Conservation (phyloP, 1,140 invertebrate genomes). For the Leptinotarsa texana region DNA sequence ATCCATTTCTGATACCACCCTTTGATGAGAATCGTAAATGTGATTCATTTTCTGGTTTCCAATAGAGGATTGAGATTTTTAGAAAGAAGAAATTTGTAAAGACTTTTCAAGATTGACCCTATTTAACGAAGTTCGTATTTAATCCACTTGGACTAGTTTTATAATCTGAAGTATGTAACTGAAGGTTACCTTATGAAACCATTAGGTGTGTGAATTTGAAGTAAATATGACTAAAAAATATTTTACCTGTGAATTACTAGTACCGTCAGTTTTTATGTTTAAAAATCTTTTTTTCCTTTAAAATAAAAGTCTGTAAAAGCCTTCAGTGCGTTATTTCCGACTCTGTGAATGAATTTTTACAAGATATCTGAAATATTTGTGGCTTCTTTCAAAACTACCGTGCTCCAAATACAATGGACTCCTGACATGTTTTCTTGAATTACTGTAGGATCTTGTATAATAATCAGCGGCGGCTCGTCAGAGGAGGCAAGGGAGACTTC, state of each 20-base stretch:
- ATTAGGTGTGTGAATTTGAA: constrained; percentile 53
- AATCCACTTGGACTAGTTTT: too few relatives aligned
- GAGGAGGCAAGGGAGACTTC: too few relatives aligned
- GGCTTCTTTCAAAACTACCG: too few relatives aligned
- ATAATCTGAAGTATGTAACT: too few relatives aligned
- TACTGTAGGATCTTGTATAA: too few relatives aligned
- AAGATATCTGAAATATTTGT: too few relatives aligned
- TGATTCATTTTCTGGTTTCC: not conserved
- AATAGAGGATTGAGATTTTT: constrained; percentile 12
- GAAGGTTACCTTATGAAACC: constrained; percentile 35
- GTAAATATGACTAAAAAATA: constrained; percentile 51
- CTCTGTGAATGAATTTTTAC: not conserved
- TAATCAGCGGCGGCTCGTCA: too few relatives aligned
- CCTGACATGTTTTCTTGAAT: too few relatives aligned
- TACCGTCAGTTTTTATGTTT: constrained; percentile 25
- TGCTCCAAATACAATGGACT: too few relatives aligned
- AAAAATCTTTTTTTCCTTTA: not conserved
- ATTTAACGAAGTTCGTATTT: too few relatives aligned
- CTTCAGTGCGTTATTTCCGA: not conserved
- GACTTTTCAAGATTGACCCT: not conserved
- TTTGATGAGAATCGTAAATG: constrained; percentile 27
- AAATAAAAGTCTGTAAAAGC: constrained; percentile 14
- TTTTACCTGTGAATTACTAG: constrained; percentile 26
- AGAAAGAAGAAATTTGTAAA: not conserved
- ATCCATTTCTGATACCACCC: constrained; percentile 33